Base-by-base conservation (phyloP, 2,113 vertebrate genomes). In the Maccullochella peelii region DNA sequence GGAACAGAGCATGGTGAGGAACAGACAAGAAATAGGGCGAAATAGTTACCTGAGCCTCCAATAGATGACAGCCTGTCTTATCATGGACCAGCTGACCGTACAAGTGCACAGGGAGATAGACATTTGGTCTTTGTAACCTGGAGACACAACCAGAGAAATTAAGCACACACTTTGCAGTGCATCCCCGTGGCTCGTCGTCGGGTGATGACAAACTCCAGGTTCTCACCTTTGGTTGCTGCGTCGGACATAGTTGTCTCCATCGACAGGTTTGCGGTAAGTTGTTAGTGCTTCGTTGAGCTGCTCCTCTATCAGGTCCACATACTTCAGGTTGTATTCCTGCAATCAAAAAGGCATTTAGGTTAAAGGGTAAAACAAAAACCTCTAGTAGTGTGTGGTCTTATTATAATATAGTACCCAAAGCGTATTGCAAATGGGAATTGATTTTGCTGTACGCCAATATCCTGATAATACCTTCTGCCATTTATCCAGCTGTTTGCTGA, bases 261-360 rank as follows among this genome's bases (percentile, higher is more conserved):
- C 98, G 27, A 99, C 93, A 84, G 98, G 98, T 92, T 99, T 99
- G 75, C 98, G 97, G 55, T 99, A 99, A 1, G 98, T 99, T 72
- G 98, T 99, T 83, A 99, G 97, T 82, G 98, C 98, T 96, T 99
- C 98, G 49, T 99, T 99, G 70, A 99, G 96, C 83, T 99, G 98
- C 84, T 99, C 98, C 90, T 99, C 98, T 87, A 99, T 97, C 88
- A 99, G 76, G 80, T 99, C 98, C 85, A 99, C 98, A 11, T 99
- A 99, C 86, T 99, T 99, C 71, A 97, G 95, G 94, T 99, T 99
- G 89, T 98, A 98, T 88, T 99, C 98, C 98, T 98, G 82, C 12
- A 82, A 82, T 18, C 4, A 27, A 84, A 25, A 15, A 57, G 8
- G 8, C 1, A 79, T 76, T 40, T 23, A 52, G 23, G 15, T 57